These are phyloP conservation scores for Phymanthus crucifer DNA, from an alignment of 92 coral and sea anemone species.

Conservation along the genomic window DNA sequence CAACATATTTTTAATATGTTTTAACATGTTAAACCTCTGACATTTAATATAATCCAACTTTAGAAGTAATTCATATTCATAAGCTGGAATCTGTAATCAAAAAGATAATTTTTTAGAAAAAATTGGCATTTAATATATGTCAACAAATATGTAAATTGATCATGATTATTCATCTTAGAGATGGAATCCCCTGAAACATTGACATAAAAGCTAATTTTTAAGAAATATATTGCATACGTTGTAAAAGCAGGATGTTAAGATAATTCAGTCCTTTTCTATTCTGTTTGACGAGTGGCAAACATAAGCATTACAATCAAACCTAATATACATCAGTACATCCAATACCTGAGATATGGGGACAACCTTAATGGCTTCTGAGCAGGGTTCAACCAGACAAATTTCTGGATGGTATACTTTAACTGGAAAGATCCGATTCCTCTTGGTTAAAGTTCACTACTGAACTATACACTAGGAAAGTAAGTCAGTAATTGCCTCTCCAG, in stretches of 20 bases:
- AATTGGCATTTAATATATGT: neutral
- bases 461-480: conserved; percentile 32
- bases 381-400: conserved; percentile 9
- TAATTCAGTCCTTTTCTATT: neutral
- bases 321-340: conserved; percentile 7
- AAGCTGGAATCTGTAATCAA: neutral
- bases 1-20: neutral
- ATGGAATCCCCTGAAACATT: neutral
- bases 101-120: neutral
- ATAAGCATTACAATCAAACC: neutral
- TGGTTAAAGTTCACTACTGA: conserved; percentile 2
- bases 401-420: neutral
- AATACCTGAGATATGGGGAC: neutral
- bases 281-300: neutral
- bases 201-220: neutral
- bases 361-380: neutral
- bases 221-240: neutral
- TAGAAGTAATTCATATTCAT: neutral
- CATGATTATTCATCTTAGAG: conserved; percentile 1
- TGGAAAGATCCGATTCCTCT: neutral
- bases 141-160: neutral
- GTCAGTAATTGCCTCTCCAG: conserved; percentile 47
- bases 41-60: neutral
- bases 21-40: neutral
- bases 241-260: neutral